These are phyloP conservation scores for Heliothis virescens DNA, from an alignment of 1,140 invertebrate species.

Conservation along the genomic window DNA sequence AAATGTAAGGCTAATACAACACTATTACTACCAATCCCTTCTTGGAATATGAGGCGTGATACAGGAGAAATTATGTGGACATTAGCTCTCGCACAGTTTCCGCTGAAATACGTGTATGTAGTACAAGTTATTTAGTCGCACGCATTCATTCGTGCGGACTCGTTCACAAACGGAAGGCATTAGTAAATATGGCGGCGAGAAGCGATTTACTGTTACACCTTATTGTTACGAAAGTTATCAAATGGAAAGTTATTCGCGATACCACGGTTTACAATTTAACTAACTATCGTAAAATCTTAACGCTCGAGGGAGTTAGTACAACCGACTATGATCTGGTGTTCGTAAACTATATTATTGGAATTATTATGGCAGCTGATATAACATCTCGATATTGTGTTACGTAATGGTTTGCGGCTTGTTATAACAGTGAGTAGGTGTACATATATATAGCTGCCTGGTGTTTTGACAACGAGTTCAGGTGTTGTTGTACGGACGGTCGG, in stretches of 20 bases:
- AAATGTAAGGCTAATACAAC: too few species aligned
- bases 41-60: slow-evolving; percentile 40
- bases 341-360: slow-evolving; percentile 29
- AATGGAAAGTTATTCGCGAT: slow-evolving; percentile 57
- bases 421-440: not conserved
- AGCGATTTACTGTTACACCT: slow-evolving; percentile 49
- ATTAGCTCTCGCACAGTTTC: slow-evolving; percentile 45
- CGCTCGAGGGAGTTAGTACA: slow-evolving; percentile 43
- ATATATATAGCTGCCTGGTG: not conserved
- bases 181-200: slow-evolving; percentile 44
- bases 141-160: slow-evolving; percentile 42
- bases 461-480: not conserved
- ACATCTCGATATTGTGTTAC: slow-evolving; percentile 32
- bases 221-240: slow-evolving; percentile 58
- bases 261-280: slow-evolving; percentile 39
- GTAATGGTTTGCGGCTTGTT: slow-evolving; percentile 20
- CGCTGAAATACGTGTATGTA: slow-evolving; percentile 39
- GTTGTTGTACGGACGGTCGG: not conserved
- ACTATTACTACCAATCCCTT: not conserved
- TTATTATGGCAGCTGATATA: slow-evolving; percentile 16
- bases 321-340: not conserved
- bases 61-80: slow-evolving; percentile 46
- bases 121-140: slow-evolving; percentile 36
- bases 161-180: slow-evolving; percentile 49
- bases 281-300: slow-evolving; percentile 56